phyloP scores from a whole-genome alignment of 2,113 vertebrate genomes.

The Prionailurus bengalensis region DNA sequence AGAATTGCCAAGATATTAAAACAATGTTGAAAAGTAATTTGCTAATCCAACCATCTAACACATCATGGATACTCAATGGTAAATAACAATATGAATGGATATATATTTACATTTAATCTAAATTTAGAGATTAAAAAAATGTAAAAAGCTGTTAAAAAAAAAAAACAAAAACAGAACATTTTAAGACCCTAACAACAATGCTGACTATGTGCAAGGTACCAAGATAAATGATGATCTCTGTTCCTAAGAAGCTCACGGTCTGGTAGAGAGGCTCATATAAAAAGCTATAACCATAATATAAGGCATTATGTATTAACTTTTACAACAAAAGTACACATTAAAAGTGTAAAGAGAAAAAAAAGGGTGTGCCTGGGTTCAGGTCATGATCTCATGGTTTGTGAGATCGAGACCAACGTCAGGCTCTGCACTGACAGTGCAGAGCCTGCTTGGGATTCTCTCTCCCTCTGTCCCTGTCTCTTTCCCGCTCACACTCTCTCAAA shows the following conservation, averaged over 20 bases:
- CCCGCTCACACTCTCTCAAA: too few species aligned
- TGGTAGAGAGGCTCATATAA: background rate
- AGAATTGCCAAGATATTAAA: background rate
- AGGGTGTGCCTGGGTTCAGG: background rate
- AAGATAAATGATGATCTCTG: background rate
- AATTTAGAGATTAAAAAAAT: slow-evolving; percentile 51
- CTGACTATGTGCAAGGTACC: background rate
- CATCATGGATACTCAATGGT: background rate
- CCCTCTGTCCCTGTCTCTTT: too few species aligned
- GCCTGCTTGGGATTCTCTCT: too few species aligned
- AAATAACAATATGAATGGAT: background rate
- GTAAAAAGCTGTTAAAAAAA: background rate
- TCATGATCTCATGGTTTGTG: too few species aligned
- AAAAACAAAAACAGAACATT: background rate
- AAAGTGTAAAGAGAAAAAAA: background rate
- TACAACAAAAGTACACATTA: background rate
- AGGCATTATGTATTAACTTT: background rate
- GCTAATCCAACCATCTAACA: slow-evolving; percentile 12
- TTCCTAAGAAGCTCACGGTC: background rate
- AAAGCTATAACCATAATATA: background rate
- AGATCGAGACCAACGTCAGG: too few species aligned
- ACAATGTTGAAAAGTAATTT: slow-evolving; percentile 31
- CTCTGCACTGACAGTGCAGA: too few species aligned
- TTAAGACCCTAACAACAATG: background rate
- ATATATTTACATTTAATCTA: slow-evolving; percentile 1